Evolutionary conservation across 2,888 invertebrate genomes (phyloP), one percentile per base, ranked within the genome.

Genomic region (Allacma fusca): DNA sequence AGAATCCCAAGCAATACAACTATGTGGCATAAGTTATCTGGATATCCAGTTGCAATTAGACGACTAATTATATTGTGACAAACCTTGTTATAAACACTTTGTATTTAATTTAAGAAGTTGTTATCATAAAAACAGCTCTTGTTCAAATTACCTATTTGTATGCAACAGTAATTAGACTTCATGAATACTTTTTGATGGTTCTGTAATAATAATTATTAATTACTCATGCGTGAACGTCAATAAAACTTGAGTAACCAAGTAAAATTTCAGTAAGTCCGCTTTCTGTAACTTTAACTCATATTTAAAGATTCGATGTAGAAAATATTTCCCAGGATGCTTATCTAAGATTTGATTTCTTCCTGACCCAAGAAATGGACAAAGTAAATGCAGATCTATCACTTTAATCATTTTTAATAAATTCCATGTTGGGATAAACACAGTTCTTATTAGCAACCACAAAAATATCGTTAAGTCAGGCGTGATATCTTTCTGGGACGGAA

Each of bases 1-100:
- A 98, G 88, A 98, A 97, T 89, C 92, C 96, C 81, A 98, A 97
- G 88, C 94, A 95, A 88, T 99, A 99, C 89, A 96, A 98, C 89
- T 99, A 99, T 88, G 97, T 99, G 86, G 98, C 98, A 86, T 99
- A 96, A 91, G 24, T 9, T 34, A 28, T 24, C 26, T 29, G 13
- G 23, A 67, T 67, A 67, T 24, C 9, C 29, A 21, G 12, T 24
- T 29, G 28, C n/a, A 68, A 68, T 68, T 43, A 68, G 40, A 68
- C 12, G 28, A 29, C 26, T 23, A 19, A 24, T 29, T n/a, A 29
- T 65, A 29, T 9, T 65, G 65, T 65, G 65, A 65, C 29, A 65
- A 65, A 65, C 28, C 28, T 65, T 65, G 65, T 65, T 65, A 65
- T 65, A 65, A 65, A 65, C 16, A 28, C 29, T 65, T 65, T 65